A percentile compares a stretch with the other conserved stretches of the same genome.
phyloP scores from a whole-genome alignment of 2,888 invertebrate species.

The Cremastinae sp. region DNA sequence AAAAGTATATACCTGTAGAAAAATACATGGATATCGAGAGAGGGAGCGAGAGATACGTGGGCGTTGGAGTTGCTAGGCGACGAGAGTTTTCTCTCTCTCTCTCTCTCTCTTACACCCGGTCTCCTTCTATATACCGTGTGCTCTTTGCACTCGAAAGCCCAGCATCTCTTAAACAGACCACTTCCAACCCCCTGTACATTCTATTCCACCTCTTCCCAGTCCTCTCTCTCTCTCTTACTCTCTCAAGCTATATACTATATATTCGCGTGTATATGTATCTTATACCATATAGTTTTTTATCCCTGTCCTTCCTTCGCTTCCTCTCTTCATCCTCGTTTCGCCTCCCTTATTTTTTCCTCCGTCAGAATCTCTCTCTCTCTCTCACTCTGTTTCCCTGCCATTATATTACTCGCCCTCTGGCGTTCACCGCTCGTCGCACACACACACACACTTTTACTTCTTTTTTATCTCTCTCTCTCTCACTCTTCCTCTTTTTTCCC shows the following conservation, averaged over 20 bases:
- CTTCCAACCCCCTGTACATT: constrained; percentile 62
- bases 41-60: constrained; percentile 51
- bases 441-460: constrained; percentile 19
- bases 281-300: not conserved
- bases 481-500: constrained; percentile 18
- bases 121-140: no score
- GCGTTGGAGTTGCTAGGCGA: constrained; percentile 66
- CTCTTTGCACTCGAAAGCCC: constrained; percentile 60
- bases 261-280: no score
- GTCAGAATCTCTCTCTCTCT: constrained; percentile 30
- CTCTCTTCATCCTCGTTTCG: constrained; percentile 24
- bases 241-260: no score
- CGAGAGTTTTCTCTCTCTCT: constrained; percentile 6
- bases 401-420: constrained; percentile 40
- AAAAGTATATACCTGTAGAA: constrained; percentile 21
- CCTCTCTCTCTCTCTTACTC: constrained; percentile 7
- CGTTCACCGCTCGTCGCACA: constrained; percentile 31
- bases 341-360: constrained; percentile 28
- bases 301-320: constrained; percentile 18
- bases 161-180: constrained; percentile 66
- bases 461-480: constrained; percentile 2
- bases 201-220: constrained; percentile 43
- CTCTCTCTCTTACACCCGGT: constrained; percentile 11
- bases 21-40: not conserved
- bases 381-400: constrained; percentile 35